These are phyloP conservation scores for Baryphthengus martii DNA, from an alignment of 2,113 vertebrate genomes.

Conservation along the genomic window DNA sequence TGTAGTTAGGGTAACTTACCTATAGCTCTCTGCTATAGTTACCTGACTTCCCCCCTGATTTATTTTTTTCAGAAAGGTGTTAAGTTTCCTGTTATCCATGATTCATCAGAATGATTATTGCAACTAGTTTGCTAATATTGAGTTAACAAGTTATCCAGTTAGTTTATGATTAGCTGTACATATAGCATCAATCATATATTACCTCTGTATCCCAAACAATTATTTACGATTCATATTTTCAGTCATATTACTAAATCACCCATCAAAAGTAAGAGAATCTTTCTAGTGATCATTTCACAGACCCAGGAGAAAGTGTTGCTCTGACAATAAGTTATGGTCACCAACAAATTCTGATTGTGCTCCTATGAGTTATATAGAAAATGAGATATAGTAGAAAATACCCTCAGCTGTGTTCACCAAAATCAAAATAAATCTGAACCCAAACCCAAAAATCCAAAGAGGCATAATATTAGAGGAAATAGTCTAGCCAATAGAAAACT, in stretches of 20 bases:
- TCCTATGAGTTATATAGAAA: not conserved
- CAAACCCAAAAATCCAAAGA: not conserved
- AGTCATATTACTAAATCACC: not conserved
- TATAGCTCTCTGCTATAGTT: not conserved
- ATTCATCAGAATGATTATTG: not conserved
- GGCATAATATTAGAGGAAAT: not conserved
- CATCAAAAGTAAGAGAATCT: not conserved
- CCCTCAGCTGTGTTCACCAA: not conserved
- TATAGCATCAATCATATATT: not conserved
- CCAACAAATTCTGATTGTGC: not conserved
- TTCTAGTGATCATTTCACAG: not conserved
- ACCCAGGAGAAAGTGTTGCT: not conserved
- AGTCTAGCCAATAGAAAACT: not conserved
- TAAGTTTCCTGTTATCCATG: not conserved
- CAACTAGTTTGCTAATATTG: not conserved
- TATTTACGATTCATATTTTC: not conserved
- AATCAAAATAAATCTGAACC: not conserved
- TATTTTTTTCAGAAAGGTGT: not conserved
- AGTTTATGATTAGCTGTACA: conserved; percentile 13
- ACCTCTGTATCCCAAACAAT: not conserved
- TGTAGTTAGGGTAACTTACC: not conserved
- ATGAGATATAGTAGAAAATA: not conserved
- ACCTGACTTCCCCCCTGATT: fast-evolving
- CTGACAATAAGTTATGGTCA: not conserved
- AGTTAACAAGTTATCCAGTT: not conserved